A percentile compares a stretch with the other conserved stretches of the same genome.
phyloP scores from a whole-genome alignment of 2,888 invertebrate species.

The Boloria selene region DNA sequence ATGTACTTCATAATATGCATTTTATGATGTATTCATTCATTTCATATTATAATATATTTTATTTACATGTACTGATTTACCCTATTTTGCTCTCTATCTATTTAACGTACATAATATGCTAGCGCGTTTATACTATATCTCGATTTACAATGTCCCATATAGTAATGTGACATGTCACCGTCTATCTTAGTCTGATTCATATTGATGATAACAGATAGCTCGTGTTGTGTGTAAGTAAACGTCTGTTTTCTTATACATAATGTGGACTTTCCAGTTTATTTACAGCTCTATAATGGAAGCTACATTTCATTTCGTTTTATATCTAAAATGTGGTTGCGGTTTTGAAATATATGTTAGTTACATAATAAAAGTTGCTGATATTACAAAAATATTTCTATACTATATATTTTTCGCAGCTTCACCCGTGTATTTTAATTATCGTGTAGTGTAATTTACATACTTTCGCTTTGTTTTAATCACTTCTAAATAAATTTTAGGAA shows the following conservation, averaged over 20 bases:
- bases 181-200: conserved; percentile 34
- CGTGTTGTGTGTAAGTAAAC: conserved; percentile 20
- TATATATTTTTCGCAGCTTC: too few species aligned
- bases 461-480: too few species aligned
- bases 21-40: too few species aligned
- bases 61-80: not conserved
- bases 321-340: not conserved
- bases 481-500: too few species aligned
- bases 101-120: not conserved
- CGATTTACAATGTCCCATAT: conserved; percentile 12
- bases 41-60: too few species aligned
- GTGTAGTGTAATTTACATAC: too few species aligned
- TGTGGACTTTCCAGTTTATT: conserved; percentile 8
- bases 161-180: conserved; percentile 26
- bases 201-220: conserved; percentile 36
- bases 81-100: not conserved
- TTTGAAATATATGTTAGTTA: too few species aligned
- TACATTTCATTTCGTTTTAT: not conserved
- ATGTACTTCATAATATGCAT: too few species aligned
- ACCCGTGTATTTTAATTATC: too few species aligned
- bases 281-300: not conserved
- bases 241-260: conserved; percentile 12
- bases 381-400: too few species aligned
- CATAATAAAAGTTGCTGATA: too few species aligned
- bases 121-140: conserved; percentile 4